phyloP scores from a whole-genome alignment of 1,140 invertebrate species.

The Scylla paramamosain region DNA sequence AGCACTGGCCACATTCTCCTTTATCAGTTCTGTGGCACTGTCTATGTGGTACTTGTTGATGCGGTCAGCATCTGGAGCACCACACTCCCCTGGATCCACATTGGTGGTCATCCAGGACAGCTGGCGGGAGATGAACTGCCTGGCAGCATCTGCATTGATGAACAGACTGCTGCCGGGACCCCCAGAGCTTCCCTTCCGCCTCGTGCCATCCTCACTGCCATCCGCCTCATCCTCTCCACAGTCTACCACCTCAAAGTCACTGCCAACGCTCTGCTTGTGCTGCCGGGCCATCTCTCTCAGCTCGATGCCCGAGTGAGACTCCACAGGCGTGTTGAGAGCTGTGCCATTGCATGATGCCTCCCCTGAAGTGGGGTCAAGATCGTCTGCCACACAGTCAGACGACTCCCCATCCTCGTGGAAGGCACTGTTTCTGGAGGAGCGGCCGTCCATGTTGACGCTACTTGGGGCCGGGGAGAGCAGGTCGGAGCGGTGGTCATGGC shows the following conservation, averaged over 20 bases:
- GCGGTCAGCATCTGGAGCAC: slow-evolving; percentile 27
- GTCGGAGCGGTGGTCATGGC: slow-evolving; percentile 31
- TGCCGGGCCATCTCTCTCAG: slow-evolving; percentile 51
- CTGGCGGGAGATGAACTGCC: slow-evolving; percentile 86
- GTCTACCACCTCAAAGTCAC: slow-evolving; percentile 72
- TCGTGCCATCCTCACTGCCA: background rate
- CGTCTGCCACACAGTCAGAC: slow-evolving; percentile 63
- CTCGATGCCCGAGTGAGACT: slow-evolving; percentile 54
- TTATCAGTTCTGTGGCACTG: slow-evolving; percentile 76
- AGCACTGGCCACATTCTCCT: slow-evolving; percentile 82
- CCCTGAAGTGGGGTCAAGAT: slow-evolving; percentile 57
- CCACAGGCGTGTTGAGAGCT: slow-evolving; percentile 62
- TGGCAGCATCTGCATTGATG: slow-evolving; percentile 86
- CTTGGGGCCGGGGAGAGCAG: slow-evolving; percentile 66
- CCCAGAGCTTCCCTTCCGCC: slow-evolving; percentile 38
- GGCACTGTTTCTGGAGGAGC: slow-evolving; percentile 66
- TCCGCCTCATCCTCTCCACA: slow-evolving; percentile 58
- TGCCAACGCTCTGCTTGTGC: slow-evolving; percentile 62
- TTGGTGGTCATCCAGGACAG: slow-evolving; percentile 86
- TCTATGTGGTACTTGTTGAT: slow-evolving; percentile 73
- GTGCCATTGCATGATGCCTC: slow-evolving; percentile 68
- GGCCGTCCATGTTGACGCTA: slow-evolving; percentile 59
- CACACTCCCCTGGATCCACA: slow-evolving; percentile 84
- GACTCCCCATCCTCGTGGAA: slow-evolving; percentile 70
- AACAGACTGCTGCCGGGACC: slow-evolving; percentile 80